phyloP scores from a whole-genome alignment of 2,888 invertebrate genomes.

The Malthinus seriepunctatus region DNA sequence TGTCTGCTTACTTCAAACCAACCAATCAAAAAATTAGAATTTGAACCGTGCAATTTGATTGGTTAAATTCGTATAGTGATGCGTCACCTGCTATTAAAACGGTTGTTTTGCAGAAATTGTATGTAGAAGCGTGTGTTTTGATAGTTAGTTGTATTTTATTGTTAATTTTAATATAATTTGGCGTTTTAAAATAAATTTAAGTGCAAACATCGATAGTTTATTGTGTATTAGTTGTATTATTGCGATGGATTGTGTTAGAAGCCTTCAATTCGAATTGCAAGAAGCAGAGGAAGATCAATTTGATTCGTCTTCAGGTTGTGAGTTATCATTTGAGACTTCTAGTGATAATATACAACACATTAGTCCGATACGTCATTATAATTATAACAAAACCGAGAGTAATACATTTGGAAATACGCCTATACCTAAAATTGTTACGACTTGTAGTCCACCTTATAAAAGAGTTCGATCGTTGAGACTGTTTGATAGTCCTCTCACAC shows the following conservation, averaged over 20 bases:
- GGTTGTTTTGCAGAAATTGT: constrained; percentile 23
- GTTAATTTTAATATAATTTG: not conserved
- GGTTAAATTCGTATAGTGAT: constrained; percentile 43
- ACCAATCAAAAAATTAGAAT: constrained; percentile 25
- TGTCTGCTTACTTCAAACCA: not conserved
- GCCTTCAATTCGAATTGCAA: constrained; percentile 39
- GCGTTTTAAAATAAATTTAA: not conserved
- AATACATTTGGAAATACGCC: constrained; percentile 37
- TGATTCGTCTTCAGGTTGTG: constrained; percentile 60
- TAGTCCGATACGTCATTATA: constrained; percentile 59
- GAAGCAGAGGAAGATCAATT: constrained; percentile 45
- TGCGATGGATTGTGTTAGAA: constrained; percentile 41
- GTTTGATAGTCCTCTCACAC: constrained; percentile 85
- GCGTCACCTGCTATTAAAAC: constrained; percentile 35
- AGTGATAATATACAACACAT: constrained; percentile 50
- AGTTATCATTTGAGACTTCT: constrained; percentile 67
- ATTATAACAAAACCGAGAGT: constrained; percentile 66
- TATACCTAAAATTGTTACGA: constrained; percentile 21
- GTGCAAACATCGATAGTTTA: not conserved
- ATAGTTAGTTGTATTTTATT: not conserved
- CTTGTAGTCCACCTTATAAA: constrained; percentile 64
- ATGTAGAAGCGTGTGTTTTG: constrained; percentile 17
- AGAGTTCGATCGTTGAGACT: constrained; percentile 65
- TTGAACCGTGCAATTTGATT: constrained; percentile 36
- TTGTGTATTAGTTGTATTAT: not conserved